Evolutionary conservation across 1,140 invertebrate species (phyloP), one percentile per base, ranked within the genome.

Genomic region (Eumaeus atala): DNA sequence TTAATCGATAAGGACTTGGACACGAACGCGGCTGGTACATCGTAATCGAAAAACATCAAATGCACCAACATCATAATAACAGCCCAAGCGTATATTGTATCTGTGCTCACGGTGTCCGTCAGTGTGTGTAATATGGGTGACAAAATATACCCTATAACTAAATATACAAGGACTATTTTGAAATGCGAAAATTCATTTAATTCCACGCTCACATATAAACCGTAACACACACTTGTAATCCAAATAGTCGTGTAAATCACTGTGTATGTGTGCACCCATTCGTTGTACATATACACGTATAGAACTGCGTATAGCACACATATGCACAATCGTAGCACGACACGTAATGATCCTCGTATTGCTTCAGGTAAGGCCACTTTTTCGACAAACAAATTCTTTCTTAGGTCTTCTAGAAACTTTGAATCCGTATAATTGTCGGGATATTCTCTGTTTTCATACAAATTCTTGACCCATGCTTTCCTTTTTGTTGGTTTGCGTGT

Each of bases 61-160:
- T 99, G 96, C 6, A 95, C 84, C 0, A 96, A 65, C 80, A 98
- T 92, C 92, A 97, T 96, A 36, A 96, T 90, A 48, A 94, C 92
- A 16, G 96, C 92, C 89, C 93, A 96, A 1, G 95, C 94, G 72
- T 98, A 98, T 73, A 99, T 98, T 1, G 97, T 98, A 79, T 99
- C 97, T 0, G 97, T 98, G 72, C 96, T 97, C 0, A 99, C 94
- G 0, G 96, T 97, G 79, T 97, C 95, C 0, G 98, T 99, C 34
- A 99, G 88, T 0, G 96, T 98, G 81, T 97, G 95, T n/a, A 98
- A 84, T 18, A 98, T 91, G 0, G 97, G 96, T 0, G 96, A 97
- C 47, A 97, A 89, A 37, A 96, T 90, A 70, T 94, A 96, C 17
- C 95, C 94, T 74, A 97, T 94, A 0, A 93, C 90, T 3, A 96